Base-by-base conservation (phyloP, 2,888 invertebrate species). In the Heliconius erato region DNA sequence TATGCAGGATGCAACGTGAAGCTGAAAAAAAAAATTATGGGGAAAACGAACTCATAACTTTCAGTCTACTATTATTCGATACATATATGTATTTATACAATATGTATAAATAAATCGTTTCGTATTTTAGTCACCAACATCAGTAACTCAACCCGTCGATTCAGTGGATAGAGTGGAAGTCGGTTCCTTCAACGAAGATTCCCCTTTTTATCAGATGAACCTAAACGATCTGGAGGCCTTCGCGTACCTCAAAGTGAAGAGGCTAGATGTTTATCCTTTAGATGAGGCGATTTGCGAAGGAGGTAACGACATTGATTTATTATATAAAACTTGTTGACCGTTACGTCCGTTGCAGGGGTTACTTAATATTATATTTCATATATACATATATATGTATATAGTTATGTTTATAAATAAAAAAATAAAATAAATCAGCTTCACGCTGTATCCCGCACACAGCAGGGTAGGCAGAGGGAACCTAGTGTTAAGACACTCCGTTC, bases 201-300 rank as follows among this genome's bases (percentile, higher is more conserved):
- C 95, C 0, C 95, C 95, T 0, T 96, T 96, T 89, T 96, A 93
- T 85, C 95, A 96, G 86, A 92, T 92, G 88, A 95, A 95, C 86
- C 84, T 95, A 67, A 93, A 94, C 82, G 94, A 95, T 80, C 85
- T 96, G 83, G 90, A 92, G 49, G 92, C 93, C 0, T 96, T 95
- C 85, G 95, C 94, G 0, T 84, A 83, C 2, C 88, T 96, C 28
- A 86, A 90, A 77, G 93, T 95, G 1, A 90, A 89, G 49, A 89
- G 92, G 67, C 88, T 96, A 23, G 93, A 94, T 81, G 94, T 94
- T 3, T 95, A 93, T 80, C 92, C 92, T 0, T 82, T 93, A 69
- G 86, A 86, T 19, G 91, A 89, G 0, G 89, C 84, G 0, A 88
- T 91, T 28, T 94, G 94, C 71, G 85, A 85, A 63, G 84, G 89